Evolutionary conservation across 2,797 vertebrate genomes (phyloP), one percentile per base, ranked within the genome.

Genomic region (Dryobates pubescens): DNA sequence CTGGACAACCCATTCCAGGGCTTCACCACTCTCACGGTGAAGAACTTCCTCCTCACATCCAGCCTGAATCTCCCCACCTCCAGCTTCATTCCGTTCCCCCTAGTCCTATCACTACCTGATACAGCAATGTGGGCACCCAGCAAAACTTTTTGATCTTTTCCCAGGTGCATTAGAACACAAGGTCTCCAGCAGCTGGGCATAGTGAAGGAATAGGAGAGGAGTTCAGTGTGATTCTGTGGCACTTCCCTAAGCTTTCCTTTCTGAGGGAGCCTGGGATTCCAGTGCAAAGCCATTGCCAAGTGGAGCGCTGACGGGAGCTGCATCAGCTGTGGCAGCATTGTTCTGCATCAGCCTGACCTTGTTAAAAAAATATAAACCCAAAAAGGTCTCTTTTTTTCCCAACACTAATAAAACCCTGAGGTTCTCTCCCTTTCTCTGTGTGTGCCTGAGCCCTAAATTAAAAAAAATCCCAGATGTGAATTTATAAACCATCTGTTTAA

Each of bases 401-500:
- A 96, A 38, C 51, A 58, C 61, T 93, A 92, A 92, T 86, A 92
- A 92, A 91, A 90, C 88, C 54, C 81, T 61, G 80, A 94, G 61
- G 56, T 78, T 94, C 61, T 94, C 36, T 94, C 65, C 30, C 56
- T 70, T 95, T 91, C 75, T 94, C 34, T 92, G 53, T 93, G 83
- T 92, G 56, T 56, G 79, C 70, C 89, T 75, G 71, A 91, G 79
- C 67, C 86, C 72, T 88, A 82, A 93, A 93, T 86, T 75, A 69
- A 90, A 85, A 70, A 89, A 86, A 36, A 82, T 76, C 89, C 95
- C 96, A 97, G 94, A 97, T 95, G 96, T 96, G 96, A 96, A 64
- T 96, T 85, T 93, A 86, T 80, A 96, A 93, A 89, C 93, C 96
- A 96, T 97, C 96, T 97, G 96, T 95, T 96, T 97, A 95, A 96